Evolutionary conservation across 2,113 vertebrate species (phyloP).

Genomic region (Toxostoma redivivum): DNA sequence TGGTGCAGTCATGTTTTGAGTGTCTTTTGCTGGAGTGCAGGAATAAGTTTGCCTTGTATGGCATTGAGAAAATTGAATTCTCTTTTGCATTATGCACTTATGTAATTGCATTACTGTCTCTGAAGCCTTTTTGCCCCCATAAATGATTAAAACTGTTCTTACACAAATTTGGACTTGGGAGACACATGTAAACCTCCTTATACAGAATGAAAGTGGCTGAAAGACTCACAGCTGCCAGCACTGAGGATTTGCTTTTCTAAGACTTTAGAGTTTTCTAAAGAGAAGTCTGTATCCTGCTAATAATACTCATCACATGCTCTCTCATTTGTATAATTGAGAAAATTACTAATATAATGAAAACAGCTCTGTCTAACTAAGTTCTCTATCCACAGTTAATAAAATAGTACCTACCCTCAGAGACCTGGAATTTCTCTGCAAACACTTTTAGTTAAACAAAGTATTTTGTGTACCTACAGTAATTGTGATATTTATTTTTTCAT

Average conservation of each 20-base stretch:
- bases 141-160: slow-evolving; percentile 7
- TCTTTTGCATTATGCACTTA: not conserved
- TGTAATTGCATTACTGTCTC: not conserved
- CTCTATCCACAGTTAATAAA: slow-evolving; percentile 13
- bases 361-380: not conserved
- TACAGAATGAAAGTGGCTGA: not conserved
- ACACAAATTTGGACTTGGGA: not conserved
- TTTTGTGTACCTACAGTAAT: slow-evolving; percentile 36
- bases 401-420: not conserved
- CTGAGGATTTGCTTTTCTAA: not conserved
- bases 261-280: not conserved
- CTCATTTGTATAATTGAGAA: slow-evolving; percentile 35
- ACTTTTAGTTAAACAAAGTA: slow-evolving; percentile 57
- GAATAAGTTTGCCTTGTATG: slow-evolving; percentile 66
- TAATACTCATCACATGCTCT: not conserved
- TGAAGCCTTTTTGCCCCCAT: not conserved
- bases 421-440: slow-evolving; percentile 13
- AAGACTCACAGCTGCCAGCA: not conserved
- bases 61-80: slow-evolving; percentile 7
- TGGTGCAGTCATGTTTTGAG: not conserved
- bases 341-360: slow-evolving; percentile 23
- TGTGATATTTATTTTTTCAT: slow-evolving; percentile 59
- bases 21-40: not conserved
- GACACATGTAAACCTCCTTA: not conserved
- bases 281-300: not conserved